These are phyloP conservation scores for Alviniconcha strummeri DNA, from an alignment of 2,888 invertebrate genomes.

Conservation along the genomic window DNA sequence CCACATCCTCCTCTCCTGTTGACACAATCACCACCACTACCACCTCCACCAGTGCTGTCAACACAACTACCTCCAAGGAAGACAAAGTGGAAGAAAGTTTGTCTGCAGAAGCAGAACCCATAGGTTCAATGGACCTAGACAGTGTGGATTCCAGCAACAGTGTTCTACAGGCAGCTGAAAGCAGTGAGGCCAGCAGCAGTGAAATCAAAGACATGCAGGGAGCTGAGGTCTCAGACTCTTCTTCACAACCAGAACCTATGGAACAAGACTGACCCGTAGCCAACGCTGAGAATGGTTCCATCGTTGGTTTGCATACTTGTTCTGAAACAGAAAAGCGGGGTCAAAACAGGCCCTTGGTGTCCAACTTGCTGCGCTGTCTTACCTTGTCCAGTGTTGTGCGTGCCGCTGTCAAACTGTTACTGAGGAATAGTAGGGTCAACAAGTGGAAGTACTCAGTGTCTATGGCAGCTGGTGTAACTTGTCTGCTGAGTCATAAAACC, in stretches of 20 bases:
- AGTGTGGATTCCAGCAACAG: conserved; percentile 11
- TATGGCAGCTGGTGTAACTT: no score
- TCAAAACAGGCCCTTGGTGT: no score
- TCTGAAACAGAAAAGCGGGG: no score
- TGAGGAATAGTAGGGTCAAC: no score
- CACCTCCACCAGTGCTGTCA: not conserved
- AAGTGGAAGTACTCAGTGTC: no score
- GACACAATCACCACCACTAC: not conserved
- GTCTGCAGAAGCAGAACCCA: not conserved
- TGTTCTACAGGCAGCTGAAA: conserved; percentile 4
- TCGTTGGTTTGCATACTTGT: no score
- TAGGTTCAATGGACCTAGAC: conserved; percentile 5
- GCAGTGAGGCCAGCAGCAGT: not conserved
- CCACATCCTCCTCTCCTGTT: not conserved
- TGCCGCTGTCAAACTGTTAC: no score
- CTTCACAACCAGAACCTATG: conserved; percentile 18
- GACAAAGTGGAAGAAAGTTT: not conserved
- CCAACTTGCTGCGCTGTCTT: no score
- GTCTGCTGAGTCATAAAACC: no score
- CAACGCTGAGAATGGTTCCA: no score
- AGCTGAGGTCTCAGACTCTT: not conserved
- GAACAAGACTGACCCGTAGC: conserved; percentile 19
- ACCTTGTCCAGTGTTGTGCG: no score
- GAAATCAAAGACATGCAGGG: not conserved
- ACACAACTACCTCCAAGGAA: not conserved